Base-by-base conservation (phyloP, 2,888 invertebrate species). In the Phortica magna region DNA sequence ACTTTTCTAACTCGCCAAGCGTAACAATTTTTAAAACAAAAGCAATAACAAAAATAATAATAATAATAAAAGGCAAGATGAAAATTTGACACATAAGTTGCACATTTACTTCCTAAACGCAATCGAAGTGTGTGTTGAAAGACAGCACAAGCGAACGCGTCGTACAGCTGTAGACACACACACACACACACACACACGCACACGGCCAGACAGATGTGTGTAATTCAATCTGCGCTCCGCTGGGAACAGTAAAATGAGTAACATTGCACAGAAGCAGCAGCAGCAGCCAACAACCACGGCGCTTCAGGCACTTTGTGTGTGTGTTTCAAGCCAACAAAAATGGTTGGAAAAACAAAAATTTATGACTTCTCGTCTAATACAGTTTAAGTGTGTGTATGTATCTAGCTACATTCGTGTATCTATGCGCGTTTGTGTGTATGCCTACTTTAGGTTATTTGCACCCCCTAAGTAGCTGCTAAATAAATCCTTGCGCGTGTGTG, bases 191-290 rank as follows among this genome's bases (percentile, higher is more conserved):
- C 53, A 64, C 48, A 12, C 41, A 48, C 14, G 48, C 19, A 39
- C 75, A 73, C 81, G 76, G 53, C 17, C 57, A 74, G 76, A 77
- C 74, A 82, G 76, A 70, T 19, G 82, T 55, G n/a, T 71, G 70
- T 71, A 71, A 71, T 71, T 71, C 70, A 71, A 71, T 71, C 31
- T 71, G 42, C 55, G 70, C 55, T 71, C 55, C 55, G 53, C 53
- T 71, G 70, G 70, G 70, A 71, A 71, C 31, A 14, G 22, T 48
- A 31, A 70, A 59, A 41, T 57, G 14, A 12, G 41, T 31, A 43
- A 65, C 65, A 74, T 39, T 31, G 48, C 22, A 43, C 48, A 64
- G 31, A 19, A 61, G 64, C 43, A n/a, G 17, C 43, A 68, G n/a
- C 12, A n/a, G 48, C 22, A 71, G 19, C 12, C 48, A 14, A 48